phyloP scores from a whole-genome alignment of 2,797 vertebrate genomes.

The Heterohyrax brucei region DNA sequence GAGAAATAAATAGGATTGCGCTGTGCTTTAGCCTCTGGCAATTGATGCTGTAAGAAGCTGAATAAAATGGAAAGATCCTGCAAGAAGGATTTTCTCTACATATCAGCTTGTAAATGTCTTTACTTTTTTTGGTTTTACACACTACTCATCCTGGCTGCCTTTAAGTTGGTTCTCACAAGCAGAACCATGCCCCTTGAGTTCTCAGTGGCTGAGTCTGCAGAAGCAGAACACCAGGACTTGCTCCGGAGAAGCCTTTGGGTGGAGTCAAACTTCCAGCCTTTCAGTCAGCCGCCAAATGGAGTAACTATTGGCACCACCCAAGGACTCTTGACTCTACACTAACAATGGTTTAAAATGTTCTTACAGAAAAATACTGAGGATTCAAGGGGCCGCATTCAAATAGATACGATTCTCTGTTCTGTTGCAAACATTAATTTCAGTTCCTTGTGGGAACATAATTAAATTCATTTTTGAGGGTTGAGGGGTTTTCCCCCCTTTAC shows the following conservation, averaged over 20 bases:
- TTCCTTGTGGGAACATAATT: neutral
- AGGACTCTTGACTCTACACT: neutral
- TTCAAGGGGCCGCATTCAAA: neutral
- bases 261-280: neutral
- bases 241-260: neutral
- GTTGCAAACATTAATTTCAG: constrained; percentile 21
- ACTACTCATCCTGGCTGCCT: neutral
- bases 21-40: constrained; percentile 26
- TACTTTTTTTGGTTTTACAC: neutral
- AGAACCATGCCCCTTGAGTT: neutral
- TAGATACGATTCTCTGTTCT: neutral
- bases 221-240: neutral
- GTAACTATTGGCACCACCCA: neutral
- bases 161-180: neutral
- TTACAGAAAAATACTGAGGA: neutral
- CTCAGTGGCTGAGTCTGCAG: neutral
- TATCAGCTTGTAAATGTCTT: neutral
- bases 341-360: neutral
- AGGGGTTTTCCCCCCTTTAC: constrained; percentile 27
- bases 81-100: constrained; percentile 50
- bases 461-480: constrained; percentile 72
- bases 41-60: neutral
- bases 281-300: neutral
- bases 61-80: constrained; percentile 21
- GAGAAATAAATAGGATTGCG: neutral